Conservation (phyloP, 2,797 vertebrate species). For the Remorina albescens region DNA sequence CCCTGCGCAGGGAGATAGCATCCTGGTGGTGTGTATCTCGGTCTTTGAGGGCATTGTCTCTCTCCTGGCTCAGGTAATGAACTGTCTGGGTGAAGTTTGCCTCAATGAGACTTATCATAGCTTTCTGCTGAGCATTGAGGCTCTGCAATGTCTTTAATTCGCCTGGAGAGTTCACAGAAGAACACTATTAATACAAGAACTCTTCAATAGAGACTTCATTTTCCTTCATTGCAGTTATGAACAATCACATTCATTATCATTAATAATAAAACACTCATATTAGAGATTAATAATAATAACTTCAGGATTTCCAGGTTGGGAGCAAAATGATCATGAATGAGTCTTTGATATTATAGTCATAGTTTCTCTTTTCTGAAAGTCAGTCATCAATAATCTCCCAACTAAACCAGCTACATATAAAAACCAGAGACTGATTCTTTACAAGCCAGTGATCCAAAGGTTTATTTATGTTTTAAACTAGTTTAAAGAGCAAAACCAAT, state of each 20-base stretch:
- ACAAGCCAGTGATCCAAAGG: not conserved
- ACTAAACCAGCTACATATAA: not conserved
- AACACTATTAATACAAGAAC: not conserved
- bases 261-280: not conserved
- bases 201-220: not conserved
- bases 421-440: not conserved
- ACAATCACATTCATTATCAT: not conserved
- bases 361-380: not conserved
- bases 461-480: not conserved
- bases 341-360: no score
- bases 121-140: constrained; percentile 70
- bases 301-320: not conserved
- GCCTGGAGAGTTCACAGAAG: constrained; percentile 52
- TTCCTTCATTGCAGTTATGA: no score
- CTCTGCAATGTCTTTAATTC: constrained; percentile 65
- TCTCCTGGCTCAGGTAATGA: constrained; percentile 65
- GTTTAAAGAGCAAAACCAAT: no score
- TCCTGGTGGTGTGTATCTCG: constrained; percentile 59
- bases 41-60: constrained; percentile 51
- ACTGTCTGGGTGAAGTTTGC: constrained; percentile 80
- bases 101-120: constrained; percentile 67
- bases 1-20: constrained; percentile 45
- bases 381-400: no score
- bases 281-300: not conserved
- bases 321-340: not conserved